Conservation (phyloP, 2,113 vertebrate genomes). For the Eptatretus burgeri region DNA sequence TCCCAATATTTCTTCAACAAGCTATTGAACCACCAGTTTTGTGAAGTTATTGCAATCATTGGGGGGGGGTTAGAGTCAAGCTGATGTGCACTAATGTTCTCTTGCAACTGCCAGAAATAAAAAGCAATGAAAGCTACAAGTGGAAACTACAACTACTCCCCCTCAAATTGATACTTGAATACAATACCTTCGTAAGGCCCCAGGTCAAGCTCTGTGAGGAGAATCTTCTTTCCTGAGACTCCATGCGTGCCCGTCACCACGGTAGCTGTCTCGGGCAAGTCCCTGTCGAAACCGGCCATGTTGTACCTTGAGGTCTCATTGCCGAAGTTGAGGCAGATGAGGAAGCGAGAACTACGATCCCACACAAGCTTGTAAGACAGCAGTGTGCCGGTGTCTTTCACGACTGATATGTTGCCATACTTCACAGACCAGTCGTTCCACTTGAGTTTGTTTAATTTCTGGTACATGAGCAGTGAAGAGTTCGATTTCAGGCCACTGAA, state of each 20-base stretch:
- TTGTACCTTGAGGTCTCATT: not conserved
- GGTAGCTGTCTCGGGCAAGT: not conserved
- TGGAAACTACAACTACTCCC: not conserved
- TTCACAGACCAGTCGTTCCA: slow-evolving; percentile 3
- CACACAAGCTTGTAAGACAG: not conserved
- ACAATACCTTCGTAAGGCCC: not conserved
- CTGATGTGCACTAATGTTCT: not conserved
- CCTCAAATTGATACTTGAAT: not conserved
- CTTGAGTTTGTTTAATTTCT: not conserved
- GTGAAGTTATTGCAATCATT: not conserved
- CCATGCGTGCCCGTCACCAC: not conserved
- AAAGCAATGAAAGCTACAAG: too few species aligned
- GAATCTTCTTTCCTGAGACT: not conserved
- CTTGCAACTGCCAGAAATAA: not conserved
- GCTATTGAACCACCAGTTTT: not conserved
- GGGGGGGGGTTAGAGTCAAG: too few species aligned
- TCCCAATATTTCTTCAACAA: not conserved
- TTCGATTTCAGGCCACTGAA: not conserved
- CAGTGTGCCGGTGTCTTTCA: too few species aligned
- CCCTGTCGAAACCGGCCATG: not conserved
- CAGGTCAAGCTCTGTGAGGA: not conserved
- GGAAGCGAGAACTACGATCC: slow-evolving; percentile 1
- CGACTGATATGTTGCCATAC: not conserved
- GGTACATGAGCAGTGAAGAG: not conserved
- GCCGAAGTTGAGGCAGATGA: not conserved